phyloP scores from a whole-genome alignment of 2,888 invertebrate species.

The Dione vanillae region DNA sequence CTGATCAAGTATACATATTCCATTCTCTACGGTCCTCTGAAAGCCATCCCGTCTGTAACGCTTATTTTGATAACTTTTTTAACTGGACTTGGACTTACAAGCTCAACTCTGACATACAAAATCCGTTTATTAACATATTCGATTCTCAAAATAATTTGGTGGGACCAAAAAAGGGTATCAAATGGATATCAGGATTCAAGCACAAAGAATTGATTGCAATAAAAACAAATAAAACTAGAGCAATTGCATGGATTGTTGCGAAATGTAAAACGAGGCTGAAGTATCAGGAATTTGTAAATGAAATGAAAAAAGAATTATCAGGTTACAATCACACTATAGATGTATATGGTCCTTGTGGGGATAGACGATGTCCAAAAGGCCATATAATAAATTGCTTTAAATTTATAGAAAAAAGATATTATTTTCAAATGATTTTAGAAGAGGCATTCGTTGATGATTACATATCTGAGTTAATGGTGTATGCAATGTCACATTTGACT shows the following conservation, averaged over 20 bases:
- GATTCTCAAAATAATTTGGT: constrained; percentile 54
- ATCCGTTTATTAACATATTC: constrained; percentile 65
- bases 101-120: constrained; percentile 68
- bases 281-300: constrained; percentile 60
- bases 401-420: constrained; percentile 66
- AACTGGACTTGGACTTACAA: constrained; percentile 79
- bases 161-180: constrained; percentile 61
- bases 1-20: constrained; percentile 69
- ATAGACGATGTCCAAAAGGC: constrained; percentile 59
- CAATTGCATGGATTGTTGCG: constrained; percentile 66
- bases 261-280: constrained; percentile 63
- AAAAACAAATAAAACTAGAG: constrained; percentile 60
- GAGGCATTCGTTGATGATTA: constrained; percentile 65
- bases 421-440: constrained; percentile 69
- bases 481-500: constrained; percentile 59
- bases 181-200: constrained; percentile 61
- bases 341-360: constrained; percentile 65
- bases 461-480: constrained; percentile 64
- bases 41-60: constrained; percentile 63
- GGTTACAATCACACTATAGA: constrained; percentile 67
- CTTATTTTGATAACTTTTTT: constrained; percentile 67
- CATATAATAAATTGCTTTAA: constrained; percentile 59
- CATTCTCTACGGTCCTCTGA: constrained; percentile 65
- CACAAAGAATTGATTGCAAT: constrained; percentile 50
- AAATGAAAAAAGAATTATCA: constrained; percentile 60